Percentiles rank a stretch among this genome's conserved stretches.
These are phyloP conservation scores for Melieria picta DNA, from an alignment of 2,888 invertebrate genomes.

Conservation along the genomic window DNA sequence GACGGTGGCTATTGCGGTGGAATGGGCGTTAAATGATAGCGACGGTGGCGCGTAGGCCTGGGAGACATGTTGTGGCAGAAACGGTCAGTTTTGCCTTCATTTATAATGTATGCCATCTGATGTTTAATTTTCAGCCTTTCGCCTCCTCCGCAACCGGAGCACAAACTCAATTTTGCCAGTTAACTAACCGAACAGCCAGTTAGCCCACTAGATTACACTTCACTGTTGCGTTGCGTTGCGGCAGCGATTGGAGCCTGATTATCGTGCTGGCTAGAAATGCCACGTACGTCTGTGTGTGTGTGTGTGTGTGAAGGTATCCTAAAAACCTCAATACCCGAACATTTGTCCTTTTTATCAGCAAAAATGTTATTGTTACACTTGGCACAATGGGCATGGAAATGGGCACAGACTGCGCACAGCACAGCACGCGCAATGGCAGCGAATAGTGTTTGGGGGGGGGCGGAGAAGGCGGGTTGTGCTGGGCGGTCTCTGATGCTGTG, in stretches of 20 bases:
- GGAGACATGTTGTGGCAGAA: too few species aligned
- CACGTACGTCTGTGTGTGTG: neutral
- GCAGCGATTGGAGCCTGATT: neutral
- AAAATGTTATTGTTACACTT: constrained; percentile 58
- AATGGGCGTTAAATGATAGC: too few species aligned
- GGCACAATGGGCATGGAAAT: constrained; percentile 52
- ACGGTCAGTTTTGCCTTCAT: neutral
- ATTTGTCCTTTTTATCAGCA: constrained; percentile 50
- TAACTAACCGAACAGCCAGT: too few species aligned
- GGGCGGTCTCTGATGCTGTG: neutral
- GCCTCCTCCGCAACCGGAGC: too few species aligned
- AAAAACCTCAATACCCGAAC: constrained; percentile 7
- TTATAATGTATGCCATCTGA: neutral
- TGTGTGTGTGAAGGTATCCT: neutral
- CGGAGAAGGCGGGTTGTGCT: neutral
- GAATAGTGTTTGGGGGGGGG: neutral
- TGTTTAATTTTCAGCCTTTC: neutral
- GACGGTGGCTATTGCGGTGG: too few species aligned
- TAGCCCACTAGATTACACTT: too few species aligned
- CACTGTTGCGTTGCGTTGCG: neutral
- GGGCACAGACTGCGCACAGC: constrained; percentile 9
- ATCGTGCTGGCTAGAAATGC: neutral
- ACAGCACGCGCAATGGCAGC: neutral
- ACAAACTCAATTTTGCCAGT: too few species aligned
- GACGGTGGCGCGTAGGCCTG: too few species aligned